Evolutionary conservation across 2,888 invertebrate species (phyloP), one percentile per base, ranked within the genome.

Genomic region (Brachycybe producta): DNA sequence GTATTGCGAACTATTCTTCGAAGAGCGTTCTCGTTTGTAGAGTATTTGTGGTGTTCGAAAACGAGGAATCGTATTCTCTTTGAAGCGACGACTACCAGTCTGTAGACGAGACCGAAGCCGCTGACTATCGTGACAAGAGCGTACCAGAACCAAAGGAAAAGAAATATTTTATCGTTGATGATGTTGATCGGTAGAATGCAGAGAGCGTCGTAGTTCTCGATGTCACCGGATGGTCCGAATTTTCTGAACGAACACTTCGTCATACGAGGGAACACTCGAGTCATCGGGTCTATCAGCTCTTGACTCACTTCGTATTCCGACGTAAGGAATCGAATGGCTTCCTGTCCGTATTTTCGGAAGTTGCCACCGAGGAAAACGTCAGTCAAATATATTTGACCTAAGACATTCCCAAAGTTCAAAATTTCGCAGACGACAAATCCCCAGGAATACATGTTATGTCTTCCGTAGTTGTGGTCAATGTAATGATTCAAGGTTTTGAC

Each of bases 51-150:
- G n/a, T n/a, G n/a, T n/a, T n/a, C n/a, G n/a, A n/a, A n/a, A n/a
- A n/a, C n/a, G n/a, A n/a, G 79, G 67, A 84, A 84, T 34, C 87
- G 78, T 26, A 82, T 82, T 59, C 78, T 82, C 23, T 86, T 85
- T 66, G 86, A 69, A 57, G 84, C 71, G 21, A 88, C 77, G 7
- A 61, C 59, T 27, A 57, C 80, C 0, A 75, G 59, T 0, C 90
- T 76, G 82, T 86, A 90, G 27, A 47, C 19, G 23, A 62, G 15
- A 1, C 62, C 34, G 13, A 56, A 55, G 2, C 60, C 57, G 4
- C 60, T 56, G 30, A 61, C 52, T 26, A 55, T 51, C 5, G 58
- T 57, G 40, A 62, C 47, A 39, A 61, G 57, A 32, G 62, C 53
- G 35, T 56, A 52, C 58, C 58, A 59, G 43, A 59, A 57, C 58